Conservation (phyloP, 2,888 invertebrate species). For the Drosophila vallismaia region DNA sequence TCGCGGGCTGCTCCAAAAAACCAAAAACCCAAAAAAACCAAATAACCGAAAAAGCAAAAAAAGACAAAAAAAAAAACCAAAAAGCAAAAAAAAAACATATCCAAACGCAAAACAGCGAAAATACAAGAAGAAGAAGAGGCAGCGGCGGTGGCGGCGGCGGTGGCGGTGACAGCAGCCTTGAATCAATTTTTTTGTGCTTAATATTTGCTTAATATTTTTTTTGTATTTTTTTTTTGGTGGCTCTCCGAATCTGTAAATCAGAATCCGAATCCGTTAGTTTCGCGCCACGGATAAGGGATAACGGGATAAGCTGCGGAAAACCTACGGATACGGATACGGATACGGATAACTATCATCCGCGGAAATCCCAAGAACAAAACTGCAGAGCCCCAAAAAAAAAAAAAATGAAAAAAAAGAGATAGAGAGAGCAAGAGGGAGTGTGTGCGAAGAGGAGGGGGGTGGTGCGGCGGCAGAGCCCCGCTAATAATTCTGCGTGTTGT, state of each 20-base stretch:
- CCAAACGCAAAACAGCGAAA: slow-evolving; percentile 17
- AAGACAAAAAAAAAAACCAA: slow-evolving; percentile 31
- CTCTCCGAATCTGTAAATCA: slow-evolving; percentile 1
- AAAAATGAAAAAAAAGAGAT: not conserved
- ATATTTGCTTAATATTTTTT: slow-evolving; percentile 8
- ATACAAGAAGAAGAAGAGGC: slow-evolving; percentile 5
- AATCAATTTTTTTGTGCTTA: slow-evolving; percentile 35
- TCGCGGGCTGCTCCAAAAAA: slow-evolving; percentile 62
- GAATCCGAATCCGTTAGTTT: slow-evolving; percentile 16
- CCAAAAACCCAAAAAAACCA: slow-evolving; percentile 42
- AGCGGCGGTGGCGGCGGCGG: slow-evolving; percentile 15
- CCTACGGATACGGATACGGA: slow-evolving; percentile 3
- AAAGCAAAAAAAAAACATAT: slow-evolving; percentile 9
- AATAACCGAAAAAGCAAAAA: slow-evolving; percentile 36
- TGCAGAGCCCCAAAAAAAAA: not conserved
- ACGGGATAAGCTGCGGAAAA: slow-evolving; percentile 23
- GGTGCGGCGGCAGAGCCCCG: not conserved
- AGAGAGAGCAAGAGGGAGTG: slow-evolving; percentile 9
- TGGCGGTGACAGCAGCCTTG: slow-evolving; percentile 27
- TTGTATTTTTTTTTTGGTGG: slow-evolving; percentile 6
- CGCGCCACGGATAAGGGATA: slow-evolving; percentile 36
- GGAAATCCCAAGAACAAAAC: slow-evolving; percentile 5
- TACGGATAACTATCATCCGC: slow-evolving; percentile 16
- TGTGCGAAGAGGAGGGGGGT: slow-evolving; percentile 19
- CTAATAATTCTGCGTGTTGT: slow-evolving; percentile 8